Evolutionary conservation across 2,888 invertebrate species (phyloP), one percentile per base, ranked within the genome.

Genomic region (Clanis bilineata): DNA sequence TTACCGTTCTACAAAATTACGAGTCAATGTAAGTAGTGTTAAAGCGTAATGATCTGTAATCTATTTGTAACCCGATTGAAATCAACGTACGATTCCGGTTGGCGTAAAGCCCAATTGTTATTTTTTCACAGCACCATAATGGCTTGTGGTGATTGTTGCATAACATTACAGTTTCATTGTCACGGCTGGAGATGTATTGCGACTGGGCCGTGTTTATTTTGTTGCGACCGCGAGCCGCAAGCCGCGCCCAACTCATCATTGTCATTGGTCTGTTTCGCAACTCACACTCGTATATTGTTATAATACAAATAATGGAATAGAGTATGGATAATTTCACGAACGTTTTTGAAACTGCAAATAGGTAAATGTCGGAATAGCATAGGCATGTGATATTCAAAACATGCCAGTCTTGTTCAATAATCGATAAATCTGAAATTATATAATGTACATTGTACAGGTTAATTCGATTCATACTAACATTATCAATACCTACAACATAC

Each of bases 51-150:
- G 69, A 74, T 73, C 71, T 69, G 63, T 69, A 72, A 77, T 74
- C 76, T 75, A 80, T 82, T 79, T 78, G 77, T 74, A 73, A 74
- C 51, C 32, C 10, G 65, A 72, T 68, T 64, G 65, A 70, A 68
- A 70, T 62, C 68, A 69, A 72, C 81, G 80, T 79, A 82, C 78
- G 77, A 80, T 80, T 77, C 74, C 65, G 70, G 61, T 66, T 75
- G 74, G 77, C 80, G 70, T 71, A 63, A 64, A 68, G 73, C 77
- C 80, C 76, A 79, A 77, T 78, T 74, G 74, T 78, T 76, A 68
- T 77, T 77, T 73, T 77, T 79, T 72, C 72, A 72, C 70, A 70
- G 58, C 56, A 65, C 66, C 62, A 69, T 68, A 73, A 62, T 69
- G 68, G 64, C 61, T 68, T 68, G 67, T 64, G 65, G 67, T 70